phyloP scores from a whole-genome alignment of 1,140 invertebrate genomes.

The Drosophila azteca region DNA sequence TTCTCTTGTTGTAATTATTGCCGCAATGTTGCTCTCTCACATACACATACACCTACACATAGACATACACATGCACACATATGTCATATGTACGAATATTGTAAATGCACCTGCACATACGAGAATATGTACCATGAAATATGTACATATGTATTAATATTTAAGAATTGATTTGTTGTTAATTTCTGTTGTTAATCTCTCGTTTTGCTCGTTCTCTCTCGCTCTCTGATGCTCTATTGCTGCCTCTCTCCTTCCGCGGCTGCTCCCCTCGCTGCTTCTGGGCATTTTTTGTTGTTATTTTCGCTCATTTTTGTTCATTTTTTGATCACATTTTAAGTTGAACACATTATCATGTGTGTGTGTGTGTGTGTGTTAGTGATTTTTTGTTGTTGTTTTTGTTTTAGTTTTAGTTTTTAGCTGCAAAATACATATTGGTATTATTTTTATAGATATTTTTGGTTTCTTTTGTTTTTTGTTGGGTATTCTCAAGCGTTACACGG shows the following conservation, averaged over 20 bases:
- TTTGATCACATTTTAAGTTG: conserved; percentile 48
- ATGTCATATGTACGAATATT: conserved; percentile 16
- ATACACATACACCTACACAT: conserved; percentile 6
- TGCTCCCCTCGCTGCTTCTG: neutral
- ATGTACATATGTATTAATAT: conserved; percentile 24
- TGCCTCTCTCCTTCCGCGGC: neutral
- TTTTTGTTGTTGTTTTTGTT: conserved; percentile 23
- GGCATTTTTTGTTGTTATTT: conserved; percentile 21
- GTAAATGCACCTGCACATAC: conserved; percentile 28
- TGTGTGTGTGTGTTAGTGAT: conserved; percentile 7
- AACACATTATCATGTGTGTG: conserved; percentile 5
- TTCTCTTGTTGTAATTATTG: conserved; percentile 24
- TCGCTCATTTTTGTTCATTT: conserved; percentile 42
- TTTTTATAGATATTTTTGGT: too few species aligned
- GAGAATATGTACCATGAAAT: neutral
- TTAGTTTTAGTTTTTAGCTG: too few species aligned
- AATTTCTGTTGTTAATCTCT: conserved; percentile 6
- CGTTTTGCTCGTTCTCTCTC: neutral
- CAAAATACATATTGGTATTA: too few species aligned
- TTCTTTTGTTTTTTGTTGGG: too few species aligned
- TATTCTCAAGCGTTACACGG: too few species aligned
- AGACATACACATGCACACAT: conserved; percentile 27
- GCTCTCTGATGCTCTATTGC: conserved; percentile 15
- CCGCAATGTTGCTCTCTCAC: conserved; percentile 21
- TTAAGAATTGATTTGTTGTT: conserved; percentile 25